Percentiles rank a stretch among this genome's conserved stretches.
Evolutionary conservation across 2,888 invertebrate species (phyloP).

Genomic region (Calliscelio sp.): DNA sequence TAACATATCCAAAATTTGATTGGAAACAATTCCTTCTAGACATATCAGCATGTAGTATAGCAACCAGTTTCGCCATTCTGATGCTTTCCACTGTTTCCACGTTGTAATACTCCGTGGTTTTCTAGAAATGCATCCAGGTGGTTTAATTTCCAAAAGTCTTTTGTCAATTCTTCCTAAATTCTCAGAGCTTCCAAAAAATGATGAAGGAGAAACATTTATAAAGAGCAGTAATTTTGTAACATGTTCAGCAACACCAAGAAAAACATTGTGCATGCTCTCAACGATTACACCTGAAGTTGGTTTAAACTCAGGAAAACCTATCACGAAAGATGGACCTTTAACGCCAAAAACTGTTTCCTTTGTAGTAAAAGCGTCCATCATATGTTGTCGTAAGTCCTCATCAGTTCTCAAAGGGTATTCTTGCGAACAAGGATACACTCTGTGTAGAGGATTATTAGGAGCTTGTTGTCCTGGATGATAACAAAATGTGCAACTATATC

Average conservation of each 20-base stretch:
- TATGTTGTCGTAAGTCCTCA: too few relatives aligned
- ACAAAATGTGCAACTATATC: background rate
- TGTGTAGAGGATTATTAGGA: background rate
- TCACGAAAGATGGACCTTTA: too few relatives aligned
- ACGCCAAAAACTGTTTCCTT: too few relatives aligned
- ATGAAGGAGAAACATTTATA: too few relatives aligned
- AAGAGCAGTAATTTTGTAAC: background rate
- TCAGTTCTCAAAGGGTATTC: too few relatives aligned
- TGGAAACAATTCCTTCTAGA: slow-evolving; percentile 18
- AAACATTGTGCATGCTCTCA: slow-evolving; percentile 6
- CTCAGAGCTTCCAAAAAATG: slow-evolving; percentile 40
- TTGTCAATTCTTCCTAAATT: slow-evolving; percentile 47
- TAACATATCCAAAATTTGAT: slow-evolving; percentile 5
- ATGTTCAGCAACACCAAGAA: background rate
- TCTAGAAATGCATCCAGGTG: slow-evolving; percentile 55
- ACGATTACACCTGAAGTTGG: background rate
- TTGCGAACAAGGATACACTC: background rate
- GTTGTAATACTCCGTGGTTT: slow-evolving; percentile 49
- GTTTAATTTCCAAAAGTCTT: slow-evolving; percentile 49
- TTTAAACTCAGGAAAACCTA: background rate
- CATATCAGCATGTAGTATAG: slow-evolving; percentile 49
- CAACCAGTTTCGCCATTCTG: slow-evolving; percentile 70
- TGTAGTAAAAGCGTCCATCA: too few relatives aligned
- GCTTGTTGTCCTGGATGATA: background rate
- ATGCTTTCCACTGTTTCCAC: slow-evolving; percentile 61